Conservation (phyloP, 2,888 invertebrate species). For the Nysson spinosus region DNA sequence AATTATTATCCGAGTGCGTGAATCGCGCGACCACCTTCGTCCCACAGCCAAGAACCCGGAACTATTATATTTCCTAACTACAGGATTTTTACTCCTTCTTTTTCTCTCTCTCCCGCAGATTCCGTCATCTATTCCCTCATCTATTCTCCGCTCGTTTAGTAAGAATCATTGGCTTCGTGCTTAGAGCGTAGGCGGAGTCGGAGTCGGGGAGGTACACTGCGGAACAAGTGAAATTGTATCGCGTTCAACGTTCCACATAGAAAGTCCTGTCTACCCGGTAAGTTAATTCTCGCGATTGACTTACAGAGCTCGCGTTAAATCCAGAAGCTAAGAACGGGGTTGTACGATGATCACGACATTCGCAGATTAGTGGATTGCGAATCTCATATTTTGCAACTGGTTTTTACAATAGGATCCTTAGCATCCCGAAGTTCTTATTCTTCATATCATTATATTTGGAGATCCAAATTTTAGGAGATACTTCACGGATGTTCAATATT, state of each 20-base stretch:
- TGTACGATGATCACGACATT: not conserved
- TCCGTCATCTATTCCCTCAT: no score
- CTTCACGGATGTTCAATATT: no score
- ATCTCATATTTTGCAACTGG: no score
- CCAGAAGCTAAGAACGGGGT: not conserved
- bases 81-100: no score
- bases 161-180: slow-evolving; percentile 12
- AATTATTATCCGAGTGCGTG: slow-evolving; percentile 64
- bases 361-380: no score
- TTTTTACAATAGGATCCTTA: no score
- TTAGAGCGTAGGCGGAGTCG: slow-evolving; percentile 39
- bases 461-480: no score
- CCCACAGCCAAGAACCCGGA: slow-evolving; percentile 64
- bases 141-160: not conserved
- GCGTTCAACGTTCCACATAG: slow-evolving; percentile 66
- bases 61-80: no score
- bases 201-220: slow-evolving; percentile 27
- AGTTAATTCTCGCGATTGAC: slow-evolving; percentile 24
- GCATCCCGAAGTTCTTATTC: no score
- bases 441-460: no score
- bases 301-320: not conserved
- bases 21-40: slow-evolving; percentile 67
- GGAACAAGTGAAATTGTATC: slow-evolving; percentile 72
- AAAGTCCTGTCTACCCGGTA: slow-evolving; percentile 57
- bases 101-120: no score